phyloP scores from a whole-genome alignment of 2,113 vertebrate genomes.

The Charina bottae region DNA sequence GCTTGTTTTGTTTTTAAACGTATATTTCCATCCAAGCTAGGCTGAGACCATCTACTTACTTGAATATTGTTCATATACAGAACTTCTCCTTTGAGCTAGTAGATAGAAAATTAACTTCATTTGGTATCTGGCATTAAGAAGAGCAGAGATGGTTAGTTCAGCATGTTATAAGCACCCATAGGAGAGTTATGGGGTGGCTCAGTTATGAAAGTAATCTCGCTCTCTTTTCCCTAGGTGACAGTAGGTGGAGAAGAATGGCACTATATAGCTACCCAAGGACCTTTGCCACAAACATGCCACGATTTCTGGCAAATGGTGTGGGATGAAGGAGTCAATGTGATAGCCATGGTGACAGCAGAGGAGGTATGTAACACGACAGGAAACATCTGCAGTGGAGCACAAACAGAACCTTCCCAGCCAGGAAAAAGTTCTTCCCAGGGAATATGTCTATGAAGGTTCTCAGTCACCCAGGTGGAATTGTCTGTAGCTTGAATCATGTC shows the following conservation, averaged over 20 bases:
- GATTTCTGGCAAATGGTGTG: slow-evolving; percentile 99
- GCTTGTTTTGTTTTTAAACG: not conserved
- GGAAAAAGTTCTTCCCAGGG: too few relatives aligned
- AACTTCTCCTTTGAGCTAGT: not conserved
- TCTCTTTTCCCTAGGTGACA: slow-evolving; percentile 77
- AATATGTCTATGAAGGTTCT: too few relatives aligned
- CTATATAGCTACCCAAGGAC: slow-evolving; percentile 94
- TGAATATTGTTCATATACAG: not conserved
- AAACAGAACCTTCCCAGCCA: not conserved
- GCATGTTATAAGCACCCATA: not conserved
- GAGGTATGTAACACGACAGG: slow-evolving; percentile 77
- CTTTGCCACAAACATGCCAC: slow-evolving; percentile 89
- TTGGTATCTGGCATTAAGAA: not conserved
- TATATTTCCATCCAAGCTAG: not conserved
- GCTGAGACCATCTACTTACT: not conserved
- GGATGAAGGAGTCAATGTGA: slow-evolving; percentile 94
- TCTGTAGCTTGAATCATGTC: too few relatives aligned
- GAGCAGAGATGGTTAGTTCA: not conserved
- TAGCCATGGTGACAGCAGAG: slow-evolving; percentile 94
- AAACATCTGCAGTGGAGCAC: not conserved
- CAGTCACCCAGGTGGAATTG: too few relatives aligned
- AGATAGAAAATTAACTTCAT: not conserved
- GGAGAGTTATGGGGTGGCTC: not conserved
- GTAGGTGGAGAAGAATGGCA: slow-evolving; percentile 93
- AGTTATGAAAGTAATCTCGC: not conserved